These are phyloP conservation scores for Ichneumoninae sp. DNA, from an alignment of 2,888 invertebrate genomes.

Conservation along the genomic window DNA sequence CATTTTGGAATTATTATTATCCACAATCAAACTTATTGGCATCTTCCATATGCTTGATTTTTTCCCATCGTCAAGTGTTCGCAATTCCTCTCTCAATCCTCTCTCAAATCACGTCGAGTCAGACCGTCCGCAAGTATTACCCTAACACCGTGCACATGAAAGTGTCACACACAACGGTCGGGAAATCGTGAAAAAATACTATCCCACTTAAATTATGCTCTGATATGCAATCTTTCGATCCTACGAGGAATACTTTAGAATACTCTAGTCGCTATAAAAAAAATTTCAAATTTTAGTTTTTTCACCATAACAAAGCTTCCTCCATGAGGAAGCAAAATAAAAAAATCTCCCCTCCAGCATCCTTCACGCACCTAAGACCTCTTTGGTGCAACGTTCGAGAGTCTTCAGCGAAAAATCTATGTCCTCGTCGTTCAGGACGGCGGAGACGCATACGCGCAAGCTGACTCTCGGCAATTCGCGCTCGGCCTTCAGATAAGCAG, in stretches of 20 bases:
- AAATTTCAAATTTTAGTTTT: neutral
- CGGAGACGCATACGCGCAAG: slow-evolving; percentile 90
- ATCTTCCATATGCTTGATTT: too few relatives aligned
- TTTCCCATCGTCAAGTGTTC: too few relatives aligned
- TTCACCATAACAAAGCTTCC: too few relatives aligned
- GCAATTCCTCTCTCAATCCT: too few relatives aligned
- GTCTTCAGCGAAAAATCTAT: slow-evolving; percentile 85
- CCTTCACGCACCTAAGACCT: slow-evolving; percentile 74
- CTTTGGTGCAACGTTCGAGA: slow-evolving; percentile 83
- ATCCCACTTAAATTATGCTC: slow-evolving; percentile 19
- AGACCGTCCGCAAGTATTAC: too few relatives aligned
- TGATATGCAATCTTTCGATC: slow-evolving; percentile 29
- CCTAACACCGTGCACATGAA: neutral
- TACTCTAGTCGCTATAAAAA: neutral
- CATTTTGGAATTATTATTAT: too few relatives aligned
- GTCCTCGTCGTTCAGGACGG: slow-evolving; percentile 87
- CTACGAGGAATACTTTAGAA: slow-evolving; percentile 1
- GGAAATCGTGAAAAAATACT: slow-evolving; percentile 45
- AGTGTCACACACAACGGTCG: neutral
- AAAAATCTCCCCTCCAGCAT: neutral
- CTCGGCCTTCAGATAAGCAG: slow-evolving; percentile 89
- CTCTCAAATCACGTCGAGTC: too few relatives aligned
- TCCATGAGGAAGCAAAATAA: neutral
- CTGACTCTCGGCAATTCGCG: slow-evolving; percentile 89
- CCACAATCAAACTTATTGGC: too few relatives aligned